phyloP scores from a whole-genome alignment of 2,888 invertebrate species.

The Atethmia centrago region DNA sequence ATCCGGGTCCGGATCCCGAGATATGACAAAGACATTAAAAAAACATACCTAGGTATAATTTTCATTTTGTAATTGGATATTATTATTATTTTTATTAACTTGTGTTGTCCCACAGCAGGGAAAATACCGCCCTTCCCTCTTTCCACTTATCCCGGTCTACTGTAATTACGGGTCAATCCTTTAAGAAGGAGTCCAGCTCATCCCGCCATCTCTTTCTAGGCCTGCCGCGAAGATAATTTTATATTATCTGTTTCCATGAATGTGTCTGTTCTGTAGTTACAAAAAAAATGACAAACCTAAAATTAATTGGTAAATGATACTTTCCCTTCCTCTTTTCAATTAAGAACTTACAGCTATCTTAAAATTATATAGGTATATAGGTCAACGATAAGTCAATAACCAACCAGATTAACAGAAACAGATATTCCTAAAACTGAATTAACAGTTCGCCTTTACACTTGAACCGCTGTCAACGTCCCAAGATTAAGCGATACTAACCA shows the following conservation, averaged over 20 bases:
- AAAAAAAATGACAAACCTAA: not conserved
- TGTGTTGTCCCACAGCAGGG: too few species aligned
- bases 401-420: constrained; percentile 48
- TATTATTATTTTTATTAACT: too few species aligned
- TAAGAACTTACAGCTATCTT: not conserved
- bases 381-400: constrained; percentile 52
- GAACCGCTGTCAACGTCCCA: constrained; percentile 62
- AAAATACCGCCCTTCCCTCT: too few species aligned
- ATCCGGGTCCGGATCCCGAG: too few species aligned
- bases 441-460: constrained; percentile 64
- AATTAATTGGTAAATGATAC: not conserved
- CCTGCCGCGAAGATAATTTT: not conserved
- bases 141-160: too few species aligned
- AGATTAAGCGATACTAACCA: constrained; percentile 68
- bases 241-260: not conserved
- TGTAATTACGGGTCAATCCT: too few species aligned
- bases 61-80: too few species aligned
- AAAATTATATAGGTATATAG: constrained; percentile 38
- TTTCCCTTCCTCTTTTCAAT: not conserved
- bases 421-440: constrained; percentile 61
- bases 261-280: not conserved
- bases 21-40: too few species aligned
- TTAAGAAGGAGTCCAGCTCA: too few species aligned
- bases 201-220: too few species aligned
- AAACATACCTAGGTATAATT: too few species aligned